Evolutionary conservation across 2,113 vertebrate genomes (phyloP), one percentile per base, ranked within the genome.

Genomic region (Grammomys surdaster): DNA sequence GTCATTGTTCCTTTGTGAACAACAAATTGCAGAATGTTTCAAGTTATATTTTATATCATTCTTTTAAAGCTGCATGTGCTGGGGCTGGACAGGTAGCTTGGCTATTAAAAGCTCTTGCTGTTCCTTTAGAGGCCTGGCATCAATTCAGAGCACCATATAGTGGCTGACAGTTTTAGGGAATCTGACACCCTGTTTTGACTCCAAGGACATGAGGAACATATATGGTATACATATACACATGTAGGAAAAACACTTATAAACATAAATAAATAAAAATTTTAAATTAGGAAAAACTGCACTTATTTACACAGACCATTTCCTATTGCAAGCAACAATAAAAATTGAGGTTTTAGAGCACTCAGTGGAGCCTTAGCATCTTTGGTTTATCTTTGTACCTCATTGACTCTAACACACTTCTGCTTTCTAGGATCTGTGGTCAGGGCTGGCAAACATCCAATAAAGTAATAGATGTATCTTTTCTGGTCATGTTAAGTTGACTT

Each of bases 241-340:
- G n/a, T 58, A 84, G 51, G 5, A 19, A 81, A 84, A 43, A 28
- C 22, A 84, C 22, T 63, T 7, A 28, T 43, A n/a, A 84, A 84
- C 20, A 60, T 40, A 56, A 81, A 65, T 65, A 65, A 65, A 28
- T 11, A 28, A 43, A 17, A 69, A 13, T 40, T 82, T 19, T 11
- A 85, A 65, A 46, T 46, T 46, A 84, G 58, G 5, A 28, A n/a
- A 90, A 82, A 9, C 24, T 63, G 40, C 40, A 56, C 78, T 22
- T 85, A n/a, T 75, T 95, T 93, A 77, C 85, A 26, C 84, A 95
- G 26, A 77, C 36, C 22, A 3, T 88, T 91, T 96, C 48, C 93
- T n/a, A 40, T 60, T n/a, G 89, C 51, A 70, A 26, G 22, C 24
- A 11, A 10, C 70, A 85, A 72, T 85, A 77, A 88, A 88, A 86